Evolutionary conservation across 2,113 vertebrate genomes (phyloP).

Genomic region (Anhinga rufa): DNA sequence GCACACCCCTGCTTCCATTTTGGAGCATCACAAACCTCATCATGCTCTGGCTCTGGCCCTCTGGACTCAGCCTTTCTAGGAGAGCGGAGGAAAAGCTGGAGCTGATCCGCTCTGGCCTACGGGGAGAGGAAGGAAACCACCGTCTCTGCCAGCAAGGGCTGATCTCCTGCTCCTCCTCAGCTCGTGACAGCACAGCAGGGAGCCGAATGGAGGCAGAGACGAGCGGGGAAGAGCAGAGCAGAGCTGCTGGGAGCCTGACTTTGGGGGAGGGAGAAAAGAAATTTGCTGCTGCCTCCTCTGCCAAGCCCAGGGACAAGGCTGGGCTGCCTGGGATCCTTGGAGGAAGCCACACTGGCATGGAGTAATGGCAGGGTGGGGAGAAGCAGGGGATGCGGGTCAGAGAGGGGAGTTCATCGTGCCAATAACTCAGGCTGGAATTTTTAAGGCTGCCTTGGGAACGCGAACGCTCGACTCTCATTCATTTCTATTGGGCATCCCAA

Average conservation of each 20-base stretch:
- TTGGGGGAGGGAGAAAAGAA: neutral
- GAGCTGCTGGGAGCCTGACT: neutral
- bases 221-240: neutral
- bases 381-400: neutral
- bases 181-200: neutral
- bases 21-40: neutral
- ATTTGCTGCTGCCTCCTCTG: neutral
- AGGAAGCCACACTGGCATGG: neutral
- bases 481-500: neutral
- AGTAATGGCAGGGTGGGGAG: neutral
- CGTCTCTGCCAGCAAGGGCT: neutral
- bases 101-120: neutral
- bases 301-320: neutral
- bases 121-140: neutral
- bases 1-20: neutral
- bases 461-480: neutral
- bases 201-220: neutral
- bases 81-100: neutral
- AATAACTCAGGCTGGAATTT: neutral
- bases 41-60: neutral
- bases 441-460: neutral
- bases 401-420: neutral
- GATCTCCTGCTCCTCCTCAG: neutral
- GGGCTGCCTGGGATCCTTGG: neutral
- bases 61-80: neutral